These are phyloP conservation scores for Notechis scutatus DNA, from an alignment of 2,113 vertebrate species.

Conservation along the genomic window DNA sequence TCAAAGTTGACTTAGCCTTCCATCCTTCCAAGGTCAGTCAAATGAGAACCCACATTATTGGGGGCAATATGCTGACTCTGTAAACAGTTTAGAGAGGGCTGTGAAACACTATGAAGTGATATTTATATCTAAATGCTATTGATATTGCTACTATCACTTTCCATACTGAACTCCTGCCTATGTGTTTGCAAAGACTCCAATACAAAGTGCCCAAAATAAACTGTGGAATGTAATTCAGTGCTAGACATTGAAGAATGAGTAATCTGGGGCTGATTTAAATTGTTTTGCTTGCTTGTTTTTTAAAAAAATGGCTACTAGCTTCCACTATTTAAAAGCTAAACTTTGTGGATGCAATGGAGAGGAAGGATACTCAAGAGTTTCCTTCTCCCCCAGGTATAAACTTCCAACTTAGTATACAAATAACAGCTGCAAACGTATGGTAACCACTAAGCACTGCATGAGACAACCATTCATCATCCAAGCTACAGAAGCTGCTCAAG, in stretches of 20 bases:
- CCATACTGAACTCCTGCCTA: neutral
- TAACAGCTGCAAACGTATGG: neutral
- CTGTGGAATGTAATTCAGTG: neutral
- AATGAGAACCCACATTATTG: neutral
- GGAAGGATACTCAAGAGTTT: neutral
- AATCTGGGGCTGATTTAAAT: neutral
- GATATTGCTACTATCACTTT: neutral
- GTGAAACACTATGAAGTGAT: neutral
- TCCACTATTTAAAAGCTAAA: neutral
- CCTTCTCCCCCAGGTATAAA: constrained; percentile 1
- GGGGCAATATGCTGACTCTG: neutral
- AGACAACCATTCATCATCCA: constrained; percentile 81
- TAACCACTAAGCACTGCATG: constrained; percentile 56
- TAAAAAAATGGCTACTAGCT: neutral
- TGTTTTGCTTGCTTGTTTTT: neutral
- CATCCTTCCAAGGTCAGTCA: neutral
- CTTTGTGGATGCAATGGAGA: neutral
- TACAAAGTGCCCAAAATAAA: neutral
- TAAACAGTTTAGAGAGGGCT: neutral
- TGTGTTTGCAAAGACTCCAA: neutral
- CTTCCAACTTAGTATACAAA: constrained; percentile 38
- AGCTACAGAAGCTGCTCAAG: constrained; percentile 62
- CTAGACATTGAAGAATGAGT: neutral
- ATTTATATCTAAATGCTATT: neutral
- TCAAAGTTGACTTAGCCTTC: neutral